phyloP scores from a whole-genome alignment of 2,888 invertebrate genomes.

The Operophtera brumata region DNA sequence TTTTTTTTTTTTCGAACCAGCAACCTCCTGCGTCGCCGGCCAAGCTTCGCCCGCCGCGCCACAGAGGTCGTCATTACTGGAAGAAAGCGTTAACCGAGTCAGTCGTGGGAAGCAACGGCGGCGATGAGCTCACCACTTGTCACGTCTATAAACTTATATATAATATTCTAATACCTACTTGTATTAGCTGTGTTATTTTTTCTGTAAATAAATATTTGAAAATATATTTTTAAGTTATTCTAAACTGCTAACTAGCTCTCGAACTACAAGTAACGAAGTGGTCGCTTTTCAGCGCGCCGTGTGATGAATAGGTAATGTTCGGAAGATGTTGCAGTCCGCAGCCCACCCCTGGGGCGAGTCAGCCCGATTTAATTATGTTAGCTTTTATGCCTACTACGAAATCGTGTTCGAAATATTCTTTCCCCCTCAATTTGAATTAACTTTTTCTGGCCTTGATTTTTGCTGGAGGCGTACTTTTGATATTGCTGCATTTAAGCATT shows the following conservation, averaged over 20 bases:
- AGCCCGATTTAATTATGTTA: slow-evolving; percentile 53
- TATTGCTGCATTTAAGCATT: slow-evolving; percentile 12
- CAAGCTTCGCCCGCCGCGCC: too few relatives aligned
- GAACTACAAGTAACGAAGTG: slow-evolving; percentile 48
- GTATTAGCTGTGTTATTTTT: too few relatives aligned
- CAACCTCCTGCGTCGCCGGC: too few relatives aligned
- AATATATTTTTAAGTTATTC: too few relatives aligned
- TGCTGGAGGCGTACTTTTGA: slow-evolving; percentile 16
- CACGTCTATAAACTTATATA: too few relatives aligned
- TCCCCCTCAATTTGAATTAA: slow-evolving; percentile 33
- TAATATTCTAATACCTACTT: too few relatives aligned
- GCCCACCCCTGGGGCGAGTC: slow-evolving; percentile 42
- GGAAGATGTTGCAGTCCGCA: slow-evolving; percentile 45
- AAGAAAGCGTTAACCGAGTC: too few relatives aligned
- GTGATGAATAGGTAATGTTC: slow-evolving; percentile 66
- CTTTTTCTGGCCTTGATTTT: slow-evolving; percentile 30
- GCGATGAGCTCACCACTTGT: too few relatives aligned
- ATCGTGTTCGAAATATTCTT: slow-evolving; percentile 37
- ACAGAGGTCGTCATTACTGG: too few relatives aligned
- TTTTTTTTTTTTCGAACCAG: too few relatives aligned
- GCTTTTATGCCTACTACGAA: slow-evolving; percentile 44
- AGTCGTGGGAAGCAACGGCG: too few relatives aligned
- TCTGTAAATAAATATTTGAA: too few relatives aligned
- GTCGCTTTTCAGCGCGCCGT: slow-evolving; percentile 55
- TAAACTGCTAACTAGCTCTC: background rate